A percentile compares a stretch with the other conserved stretches of the same genome.
Evolutionary conservation across 2,113 vertebrate genomes (phyloP).

Genomic region (Polyodon spathula): DNA sequence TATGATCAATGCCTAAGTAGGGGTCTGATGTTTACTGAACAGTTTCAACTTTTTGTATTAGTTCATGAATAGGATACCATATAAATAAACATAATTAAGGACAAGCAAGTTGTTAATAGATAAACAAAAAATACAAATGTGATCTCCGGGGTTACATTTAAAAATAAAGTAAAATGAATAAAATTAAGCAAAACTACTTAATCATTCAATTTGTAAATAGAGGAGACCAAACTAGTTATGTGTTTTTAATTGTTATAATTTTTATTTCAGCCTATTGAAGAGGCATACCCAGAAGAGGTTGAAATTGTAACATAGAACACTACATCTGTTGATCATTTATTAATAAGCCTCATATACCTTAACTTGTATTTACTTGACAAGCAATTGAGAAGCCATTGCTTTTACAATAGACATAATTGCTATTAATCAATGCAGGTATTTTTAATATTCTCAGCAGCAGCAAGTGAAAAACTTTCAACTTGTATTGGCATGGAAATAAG

Average conservation of each 20-base stretch:
- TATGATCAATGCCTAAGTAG: too few species aligned
- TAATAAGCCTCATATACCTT: constrained; percentile 26
- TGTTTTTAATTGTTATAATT: constrained; percentile 21
- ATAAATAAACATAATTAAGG: too few species aligned
- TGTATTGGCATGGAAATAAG: neutral
- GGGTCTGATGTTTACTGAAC: too few species aligned
- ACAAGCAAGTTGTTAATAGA: too few species aligned
- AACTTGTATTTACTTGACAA: constrained; percentile 38
- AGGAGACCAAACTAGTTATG: neutral
- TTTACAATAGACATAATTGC: constrained; percentile 37
- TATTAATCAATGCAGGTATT: constrained; percentile 37
- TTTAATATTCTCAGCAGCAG: constrained; percentile 20
- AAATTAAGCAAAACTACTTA: neutral
- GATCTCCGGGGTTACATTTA: too few species aligned
- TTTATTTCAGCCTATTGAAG: constrained; percentile 31
- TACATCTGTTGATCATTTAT: constrained; percentile 49
- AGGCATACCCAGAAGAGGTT: constrained; percentile 19
- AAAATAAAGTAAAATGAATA: too few species aligned
- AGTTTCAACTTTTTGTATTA: too few species aligned
- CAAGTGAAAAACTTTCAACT: neutral
- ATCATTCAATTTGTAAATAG: neutral
- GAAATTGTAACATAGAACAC: constrained; percentile 28
- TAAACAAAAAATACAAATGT: too few species aligned
- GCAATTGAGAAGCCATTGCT: constrained; percentile 25
- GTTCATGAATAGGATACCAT: too few species aligned